Conservation (phyloP, 2,797 vertebrate species). For the Gambelia wislizenii region DNA sequence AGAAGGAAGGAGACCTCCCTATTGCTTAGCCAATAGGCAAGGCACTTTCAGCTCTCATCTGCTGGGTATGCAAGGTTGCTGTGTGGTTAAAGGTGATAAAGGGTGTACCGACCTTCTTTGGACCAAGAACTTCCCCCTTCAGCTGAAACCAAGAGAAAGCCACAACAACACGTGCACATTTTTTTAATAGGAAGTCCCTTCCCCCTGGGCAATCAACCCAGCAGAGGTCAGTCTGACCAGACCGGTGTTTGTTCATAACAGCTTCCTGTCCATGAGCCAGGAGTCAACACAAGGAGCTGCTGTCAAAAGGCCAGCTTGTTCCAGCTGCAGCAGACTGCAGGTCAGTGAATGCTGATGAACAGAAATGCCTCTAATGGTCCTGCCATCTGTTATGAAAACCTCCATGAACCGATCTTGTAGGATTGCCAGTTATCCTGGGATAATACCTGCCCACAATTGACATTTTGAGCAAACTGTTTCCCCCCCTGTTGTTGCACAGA, state of each 20-base stretch:
- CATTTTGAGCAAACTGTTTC: neutral
- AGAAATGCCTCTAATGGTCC: neutral
- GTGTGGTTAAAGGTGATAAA: neutral
- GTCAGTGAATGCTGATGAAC: neutral
- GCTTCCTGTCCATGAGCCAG: neutral
- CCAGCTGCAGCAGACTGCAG: neutral
- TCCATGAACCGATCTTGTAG: neutral
- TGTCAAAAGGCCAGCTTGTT: neutral
- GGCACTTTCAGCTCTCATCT: neutral
- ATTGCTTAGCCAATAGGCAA: neutral
- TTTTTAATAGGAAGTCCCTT: neutral
- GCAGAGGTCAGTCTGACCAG: neutral
- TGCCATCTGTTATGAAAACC: neutral
- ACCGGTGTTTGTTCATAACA: neutral
- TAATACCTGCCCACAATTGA: neutral
- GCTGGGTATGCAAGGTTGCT: neutral
- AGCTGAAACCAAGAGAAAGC: slow-evolving; percentile 1
- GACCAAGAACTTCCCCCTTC: neutral
- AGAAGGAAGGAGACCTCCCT: neutral
- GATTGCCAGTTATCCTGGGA: neutral
- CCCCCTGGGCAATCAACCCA: no score
- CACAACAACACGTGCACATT: neutral
- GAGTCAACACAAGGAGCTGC: no score
- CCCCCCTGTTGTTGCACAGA: neutral
- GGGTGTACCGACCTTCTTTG: neutral